Evolutionary conservation across 2,113 vertebrate species (phyloP), one percentile per base, ranked within the genome.

Genomic region (Mormyrus iriodes): DNA sequence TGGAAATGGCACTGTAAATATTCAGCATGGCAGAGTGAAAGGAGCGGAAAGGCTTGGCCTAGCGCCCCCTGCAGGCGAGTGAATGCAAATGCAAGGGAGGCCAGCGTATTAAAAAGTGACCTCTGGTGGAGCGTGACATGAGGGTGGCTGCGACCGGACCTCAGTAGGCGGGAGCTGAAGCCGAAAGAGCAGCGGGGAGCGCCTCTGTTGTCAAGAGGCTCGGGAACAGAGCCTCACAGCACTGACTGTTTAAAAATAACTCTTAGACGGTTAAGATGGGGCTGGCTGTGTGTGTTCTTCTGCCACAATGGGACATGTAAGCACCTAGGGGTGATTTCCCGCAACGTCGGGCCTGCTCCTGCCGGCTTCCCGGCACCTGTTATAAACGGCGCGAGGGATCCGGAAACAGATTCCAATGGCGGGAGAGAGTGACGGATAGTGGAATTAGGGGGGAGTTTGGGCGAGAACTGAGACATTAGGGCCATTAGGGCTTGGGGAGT

Each of bases 1-100:
- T 12, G 19, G 5, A 88, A 49, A 69, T 35, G 55, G 87, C 61
- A 46, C 44, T 17, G 73, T 89, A 83, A 55, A 89, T 89, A 55
- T 83, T 46, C 79, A 9, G 79, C 52, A 46, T 35, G 44, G 69
- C 73, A 13, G 61, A 31, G 10, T 0, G 10, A 69, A 69, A 31
- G 10, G n/a, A 13, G 13, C 3, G 10, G 61, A 31, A 27, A 27
- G 61, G 61, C 61, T 31, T 3, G n/a, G 61, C 61, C 61, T n/a
- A 1, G 61, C 10, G 3, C 61, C 61, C 61, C 10, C 61, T 69
- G 61, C 61, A 69, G 61, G 61, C 10, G 61, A 31, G n/a, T 31
- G 27, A 31, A 24, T 1, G 61, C 61, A 31, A 69, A 0, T 3
- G n/a, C 61, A 1, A 4, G 61, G 61, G 44, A 79, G 73, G 73